Base-by-base conservation (phyloP, 2,888 invertebrate genomes). In the Cephonodes hylas region DNA sequence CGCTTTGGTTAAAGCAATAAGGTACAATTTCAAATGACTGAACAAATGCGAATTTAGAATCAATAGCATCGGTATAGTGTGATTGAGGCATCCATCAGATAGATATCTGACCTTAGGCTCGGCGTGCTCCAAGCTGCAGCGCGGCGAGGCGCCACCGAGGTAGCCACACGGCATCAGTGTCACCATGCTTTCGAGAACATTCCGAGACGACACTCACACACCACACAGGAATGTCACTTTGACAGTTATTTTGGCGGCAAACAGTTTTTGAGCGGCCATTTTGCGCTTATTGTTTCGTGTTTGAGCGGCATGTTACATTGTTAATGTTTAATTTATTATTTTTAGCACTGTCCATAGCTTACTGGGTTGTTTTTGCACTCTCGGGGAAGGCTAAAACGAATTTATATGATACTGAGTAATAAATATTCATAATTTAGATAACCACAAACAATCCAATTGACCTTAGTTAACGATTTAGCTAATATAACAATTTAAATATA, bases 121-220 rank as follows among this genome's bases (percentile, higher is more conserved):
- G 74, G 86, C 74, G 84, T 90, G 89, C 71, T 91, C 92, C 87
- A 91, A 78, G 76, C 85, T 88, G 92, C 91, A 91, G 78, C 89
- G 88, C 80, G 93, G 90, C 71, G 93, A 91, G 75, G 92, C 89
- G 69, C 93, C 90, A 84, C 93, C 93, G 81, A 94, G 89, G 89
- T 93, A 94, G 87, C 93, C 93, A 88, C 94, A 94, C 87, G 94
- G 94, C 94, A 94, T 94, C 91, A 94, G 93, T 79, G 94, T 94
- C 93, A 94, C 94, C 94, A 94, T 94, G 82, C 82, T 88, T 82
- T 76, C 45, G 23, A 63, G 44, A 57, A 61, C 61, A 61, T 61
- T 45, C 61, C 61, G 46, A 60, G 77, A 78, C 81, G 78, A 38
- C 84, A 78, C 81, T 79, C 78, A 81, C 81, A 83, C 84, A 75